Evolutionary conservation across 2,113 vertebrate species (phyloP).

Genomic region (Vombatus ursinus): DNA sequence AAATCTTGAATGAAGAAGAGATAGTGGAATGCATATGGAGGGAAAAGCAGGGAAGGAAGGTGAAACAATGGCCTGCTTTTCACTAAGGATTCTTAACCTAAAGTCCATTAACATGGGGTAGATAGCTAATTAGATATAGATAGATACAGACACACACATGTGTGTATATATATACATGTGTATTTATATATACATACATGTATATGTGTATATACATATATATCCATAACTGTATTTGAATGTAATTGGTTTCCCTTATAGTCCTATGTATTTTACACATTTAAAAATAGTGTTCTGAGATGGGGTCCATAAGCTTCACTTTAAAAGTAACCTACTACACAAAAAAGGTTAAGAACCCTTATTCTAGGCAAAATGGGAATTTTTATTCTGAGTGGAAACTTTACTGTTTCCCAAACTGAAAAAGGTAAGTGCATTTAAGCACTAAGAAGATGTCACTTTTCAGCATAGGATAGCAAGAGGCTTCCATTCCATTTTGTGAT

Average conservation of each 20-base stretch:
- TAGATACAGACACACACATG: too few relatives aligned
- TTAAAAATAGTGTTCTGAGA: not conserved
- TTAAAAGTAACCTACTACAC: not conserved
- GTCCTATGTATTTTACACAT: not conserved
- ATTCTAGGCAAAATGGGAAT: not conserved
- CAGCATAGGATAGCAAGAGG: not conserved
- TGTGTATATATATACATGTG: not conserved
- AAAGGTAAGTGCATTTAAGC: not conserved
- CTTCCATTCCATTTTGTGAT: not conserved
- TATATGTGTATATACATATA: too few relatives aligned
- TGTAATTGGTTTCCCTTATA: not conserved
- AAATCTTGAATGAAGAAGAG: constrained; percentile 4
- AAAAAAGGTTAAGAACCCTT: not conserved
- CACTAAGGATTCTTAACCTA: not conserved
- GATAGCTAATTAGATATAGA: not conserved
- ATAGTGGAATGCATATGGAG: not conserved
- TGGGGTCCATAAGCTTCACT: not conserved
- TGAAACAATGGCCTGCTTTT: constrained; percentile 1
- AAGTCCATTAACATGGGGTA: not conserved
- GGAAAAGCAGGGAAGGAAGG: constrained; percentile 11
- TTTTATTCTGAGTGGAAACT: not conserved
- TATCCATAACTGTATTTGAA: not conserved
- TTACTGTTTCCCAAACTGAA: not conserved
- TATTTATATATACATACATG: too few relatives aligned
- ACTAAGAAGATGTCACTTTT: not conserved